Base-by-base conservation (phyloP, 2,888 invertebrate genomes). In the Tachina grossa region DNA sequence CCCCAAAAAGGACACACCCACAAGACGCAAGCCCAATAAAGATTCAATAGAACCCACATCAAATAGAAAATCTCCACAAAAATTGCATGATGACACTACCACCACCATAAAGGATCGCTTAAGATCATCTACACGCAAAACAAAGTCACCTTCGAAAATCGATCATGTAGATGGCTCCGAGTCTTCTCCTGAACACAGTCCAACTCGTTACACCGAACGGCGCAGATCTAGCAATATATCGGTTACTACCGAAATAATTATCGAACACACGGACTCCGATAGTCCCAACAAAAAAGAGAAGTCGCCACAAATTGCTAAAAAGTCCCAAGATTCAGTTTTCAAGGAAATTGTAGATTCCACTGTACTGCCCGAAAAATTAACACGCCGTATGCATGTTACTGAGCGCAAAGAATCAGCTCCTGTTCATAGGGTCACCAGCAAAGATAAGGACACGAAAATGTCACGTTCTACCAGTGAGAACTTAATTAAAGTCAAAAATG, bases 381-480 rank as follows among this genome's bases (percentile, higher is more conserved):
- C 85, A 2, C 89, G 91, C 9, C 93, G 90, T 75, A 41, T 90
- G 53, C 90, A 91, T 0, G 93, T 94, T 9, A 90, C 90, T 2
- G 93, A 92, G 78, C 90, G 93, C 41, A 93, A 92, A 82, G 92
- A 92, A 75, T 92, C 93, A 10, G 93, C 93, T 10, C 91, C 93
- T 0, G 93, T 93, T 19, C 90, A 93, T 11, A 93, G 93, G 88
- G 92, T 92, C 0, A 93, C 92, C 2, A 90, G 91, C 4, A 91
- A 90, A 19, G 91, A 93, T 59, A 94, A 92, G 84, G 94, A 94
- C 57, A 85, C 89, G 9, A 94, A 94, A 90, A 93, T 94, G 57
- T 93, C 93, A 4, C 93, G 95, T 53, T 94, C 95, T 31, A 92
- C 93, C 6, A 95, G 94, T 89, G 95, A 95, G 79, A 93, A 93